Conservation (phyloP, 2,888 invertebrate genomes). For the Ochropleura plecta region DNA sequence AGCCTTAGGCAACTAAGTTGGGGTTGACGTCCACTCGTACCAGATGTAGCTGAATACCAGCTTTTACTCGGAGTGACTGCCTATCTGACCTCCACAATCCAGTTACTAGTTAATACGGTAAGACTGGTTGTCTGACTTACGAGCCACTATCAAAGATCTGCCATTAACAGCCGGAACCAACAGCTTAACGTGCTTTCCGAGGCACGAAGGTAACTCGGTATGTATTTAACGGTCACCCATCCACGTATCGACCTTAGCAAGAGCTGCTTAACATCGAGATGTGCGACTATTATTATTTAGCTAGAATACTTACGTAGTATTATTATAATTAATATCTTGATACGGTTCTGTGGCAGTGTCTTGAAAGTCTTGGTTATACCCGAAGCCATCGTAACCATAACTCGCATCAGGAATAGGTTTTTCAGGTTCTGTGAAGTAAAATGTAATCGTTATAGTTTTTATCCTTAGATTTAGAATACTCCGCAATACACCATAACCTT, state of each 20-base stretch:
- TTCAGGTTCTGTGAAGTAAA: conserved; percentile 77
- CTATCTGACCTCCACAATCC: not conserved
- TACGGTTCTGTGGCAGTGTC: conserved; percentile 82
- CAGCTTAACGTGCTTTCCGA: not conserved
- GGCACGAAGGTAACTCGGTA: not conserved
- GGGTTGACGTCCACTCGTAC: not conserved
- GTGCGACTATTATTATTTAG: not conserved
- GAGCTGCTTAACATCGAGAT: not conserved
- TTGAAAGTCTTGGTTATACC: conserved; percentile 81
- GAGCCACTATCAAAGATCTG: not conserved
- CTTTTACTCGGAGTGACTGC: not conserved
- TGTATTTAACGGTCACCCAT: not conserved
- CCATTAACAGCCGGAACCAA: not conserved
- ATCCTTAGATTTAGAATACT: not conserved
- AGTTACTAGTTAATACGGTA: not conserved
- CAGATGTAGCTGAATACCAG: not conserved
- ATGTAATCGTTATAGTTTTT: not conserved
- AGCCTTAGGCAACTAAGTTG: not conserved
- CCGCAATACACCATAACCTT: not conserved
- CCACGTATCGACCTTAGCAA: not conserved
- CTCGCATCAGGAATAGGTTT: conserved; percentile 81
- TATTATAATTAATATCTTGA: conserved; percentile 86
- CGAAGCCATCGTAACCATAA: conserved; percentile 82
- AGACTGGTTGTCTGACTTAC: not conserved
- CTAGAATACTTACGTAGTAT: conserved; percentile 76